phyloP scores from a whole-genome alignment of 2,113 vertebrate genomes.

The Sminthopsis crassicaudata region DNA sequence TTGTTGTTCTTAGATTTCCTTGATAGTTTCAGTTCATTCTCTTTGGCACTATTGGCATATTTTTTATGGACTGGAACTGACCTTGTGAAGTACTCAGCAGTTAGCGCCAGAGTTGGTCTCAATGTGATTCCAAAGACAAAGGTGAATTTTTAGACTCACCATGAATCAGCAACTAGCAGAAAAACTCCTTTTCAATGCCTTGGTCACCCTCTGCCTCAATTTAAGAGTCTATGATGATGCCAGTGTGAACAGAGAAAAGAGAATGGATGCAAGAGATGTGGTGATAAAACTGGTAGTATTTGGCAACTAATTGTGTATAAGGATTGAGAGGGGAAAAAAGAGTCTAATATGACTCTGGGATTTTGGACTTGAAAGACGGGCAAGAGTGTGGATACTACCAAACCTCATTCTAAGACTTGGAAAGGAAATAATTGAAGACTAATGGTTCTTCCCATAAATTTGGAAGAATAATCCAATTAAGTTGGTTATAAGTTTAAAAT shows the following conservation, averaged over 20 bases:
- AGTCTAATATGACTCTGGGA: neutral
- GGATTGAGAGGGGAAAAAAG: neutral
- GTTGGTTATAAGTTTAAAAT: neutral
- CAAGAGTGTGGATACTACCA: neutral
- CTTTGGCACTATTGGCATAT: neutral
- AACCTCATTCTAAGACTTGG: neutral
- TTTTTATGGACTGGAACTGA: constrained; percentile 7
- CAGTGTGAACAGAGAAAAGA: neutral
- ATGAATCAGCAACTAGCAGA: neutral
- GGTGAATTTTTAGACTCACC: neutral
- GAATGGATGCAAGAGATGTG: neutral
- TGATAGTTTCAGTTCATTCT: neutral
- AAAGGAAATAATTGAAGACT: neutral
- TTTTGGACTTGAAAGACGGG: neutral
- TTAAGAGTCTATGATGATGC: neutral
- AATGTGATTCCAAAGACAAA: neutral
- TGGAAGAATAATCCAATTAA: neutral
- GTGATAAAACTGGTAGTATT: neutral
- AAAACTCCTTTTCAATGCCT: neutral
- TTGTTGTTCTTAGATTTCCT: neutral
- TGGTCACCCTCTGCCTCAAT: neutral
- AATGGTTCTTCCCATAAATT: neutral
- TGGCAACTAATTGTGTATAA: neutral
- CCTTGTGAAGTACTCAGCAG: neutral
- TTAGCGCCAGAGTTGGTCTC: neutral